Base-by-base conservation (phyloP, 2,888 invertebrate genomes). In the Fissipunctia ypsillon region DNA sequence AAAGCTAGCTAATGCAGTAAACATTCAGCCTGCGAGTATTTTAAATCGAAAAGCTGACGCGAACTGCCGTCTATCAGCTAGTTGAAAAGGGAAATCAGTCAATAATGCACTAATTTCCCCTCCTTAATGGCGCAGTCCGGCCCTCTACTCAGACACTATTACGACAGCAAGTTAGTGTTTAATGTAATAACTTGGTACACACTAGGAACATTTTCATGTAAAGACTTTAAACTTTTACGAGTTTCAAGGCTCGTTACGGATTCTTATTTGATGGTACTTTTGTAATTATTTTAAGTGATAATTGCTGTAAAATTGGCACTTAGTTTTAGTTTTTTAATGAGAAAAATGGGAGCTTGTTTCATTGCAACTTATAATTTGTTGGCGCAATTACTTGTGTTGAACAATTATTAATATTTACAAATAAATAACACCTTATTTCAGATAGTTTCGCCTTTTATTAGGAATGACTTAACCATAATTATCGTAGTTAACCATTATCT, bases 41-140 rank as follows among this genome's bases (percentile, higher is more conserved):
- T 94, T 93, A 93, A 94, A 93, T 92, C 92, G 93, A 92, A 92
- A 91, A 91, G 84, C 85, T 87, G 80, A 75, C 84, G 91, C 92
- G 89, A 88, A 89, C 88, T 90, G 90, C 88, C 93, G 93, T 92
- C 94, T 93, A 93, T 92, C 93, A 93, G 90, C 93, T 93, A 95
- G 95, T 95, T 94, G 93, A 92, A 93, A 94, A 92, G 94, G 96
- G 96, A 96, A 96, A 96, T 96, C 94, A 96, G 95, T 95, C 95
- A 95, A 96, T 96, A 95, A 96, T 96, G 94, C 94, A 95, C 96
- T 96, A 94, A 96, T 96, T 96, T 96, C 96, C 96, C 94, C 91
- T 95, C 93, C 94, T 95, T 94, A 95, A 95, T 96, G 92, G 95
- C 91, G 86, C 90, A 93, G 93, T 91, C 87, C 87, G 86, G 87